These are phyloP conservation scores for Koerneria pararmatus DNA, from an alignment of 2,888 invertebrate genomes.

Conservation along the genomic window DNA sequence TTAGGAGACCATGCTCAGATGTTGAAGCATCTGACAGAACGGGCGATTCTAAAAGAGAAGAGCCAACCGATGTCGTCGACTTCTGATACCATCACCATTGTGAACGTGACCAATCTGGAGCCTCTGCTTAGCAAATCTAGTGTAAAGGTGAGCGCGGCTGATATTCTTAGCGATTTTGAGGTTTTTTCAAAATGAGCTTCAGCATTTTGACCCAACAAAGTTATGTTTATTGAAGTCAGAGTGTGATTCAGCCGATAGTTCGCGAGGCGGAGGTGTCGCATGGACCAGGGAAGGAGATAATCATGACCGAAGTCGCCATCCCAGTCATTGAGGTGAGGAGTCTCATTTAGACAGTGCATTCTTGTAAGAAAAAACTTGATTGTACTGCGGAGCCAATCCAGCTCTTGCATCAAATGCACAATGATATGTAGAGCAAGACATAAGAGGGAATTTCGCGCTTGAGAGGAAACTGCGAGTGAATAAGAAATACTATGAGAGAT, in stretches of 20 bases:
- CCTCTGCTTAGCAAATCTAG: slow-evolving; percentile 86
- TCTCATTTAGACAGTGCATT: no score
- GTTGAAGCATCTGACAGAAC: slow-evolving; percentile 90
- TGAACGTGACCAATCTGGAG: slow-evolving; percentile 86
- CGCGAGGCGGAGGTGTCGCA: slow-evolving; percentile 54
- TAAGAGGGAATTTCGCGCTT: no score
- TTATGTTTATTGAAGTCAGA: not conserved
- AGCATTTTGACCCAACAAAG: no score
- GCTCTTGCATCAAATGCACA: no score
- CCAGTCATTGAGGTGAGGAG: no score
- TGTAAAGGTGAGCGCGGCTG: slow-evolving; percentile 59
- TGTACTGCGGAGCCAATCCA: no score
- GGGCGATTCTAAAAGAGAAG: slow-evolving; percentile 71
- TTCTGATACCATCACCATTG: slow-evolving; percentile 79
- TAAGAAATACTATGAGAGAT: no score
- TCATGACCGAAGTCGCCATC: slow-evolving; percentile 67
- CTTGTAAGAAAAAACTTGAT: no score
- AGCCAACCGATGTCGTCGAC: slow-evolving; percentile 27
- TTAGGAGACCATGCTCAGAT: slow-evolving; percentile 83
- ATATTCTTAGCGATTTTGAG: no score
- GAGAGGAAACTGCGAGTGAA: no score
- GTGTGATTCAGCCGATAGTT: slow-evolving; percentile 42
- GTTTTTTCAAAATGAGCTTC: no score
- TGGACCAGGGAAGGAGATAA: slow-evolving; percentile 53
- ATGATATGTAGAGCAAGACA: no score